Percentiles rank a stretch among this genome's conserved stretches.
These are phyloP conservation scores for Drosophila silvestris DNA, from an alignment of 2,888 invertebrate genomes.

Conservation along the genomic window DNA sequence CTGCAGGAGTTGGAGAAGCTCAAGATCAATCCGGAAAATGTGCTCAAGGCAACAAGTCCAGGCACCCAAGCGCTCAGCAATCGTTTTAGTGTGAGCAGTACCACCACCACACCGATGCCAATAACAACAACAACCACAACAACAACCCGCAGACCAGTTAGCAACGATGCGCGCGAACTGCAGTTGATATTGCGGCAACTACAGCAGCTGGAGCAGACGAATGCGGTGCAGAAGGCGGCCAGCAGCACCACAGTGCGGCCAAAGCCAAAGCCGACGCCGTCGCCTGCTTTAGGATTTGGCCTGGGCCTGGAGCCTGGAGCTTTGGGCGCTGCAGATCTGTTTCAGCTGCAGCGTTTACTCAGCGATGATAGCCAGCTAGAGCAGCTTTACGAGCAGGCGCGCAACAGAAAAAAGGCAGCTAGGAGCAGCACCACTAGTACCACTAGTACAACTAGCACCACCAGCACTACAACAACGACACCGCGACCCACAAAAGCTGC, in stretches of 20 bases:
- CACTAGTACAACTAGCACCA: slow-evolving; percentile 33
- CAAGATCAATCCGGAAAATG: slow-evolving; percentile 77
- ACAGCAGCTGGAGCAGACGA: slow-evolving; percentile 70
- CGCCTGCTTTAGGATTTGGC: slow-evolving; percentile 12
- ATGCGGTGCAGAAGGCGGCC: slow-evolving; percentile 40
- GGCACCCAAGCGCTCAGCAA: slow-evolving; percentile 57
- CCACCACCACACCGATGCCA: slow-evolving; percentile 35
- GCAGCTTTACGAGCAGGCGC: slow-evolving; percentile 81
- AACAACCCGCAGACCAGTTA: slow-evolving; percentile 25
- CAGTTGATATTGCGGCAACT: slow-evolving; percentile 72
- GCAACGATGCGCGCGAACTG: slow-evolving; percentile 65
- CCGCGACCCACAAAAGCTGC: slow-evolving; percentile 59
- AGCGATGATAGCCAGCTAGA: slow-evolving; percentile 85
- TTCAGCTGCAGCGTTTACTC: slow-evolving; percentile 85
- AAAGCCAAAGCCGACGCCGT: background rate
- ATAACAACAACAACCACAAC: slow-evolving; percentile 17
- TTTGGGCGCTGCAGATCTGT: slow-evolving; percentile 84
- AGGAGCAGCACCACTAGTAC: slow-evolving; percentile 32
- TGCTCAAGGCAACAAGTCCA: slow-evolving; percentile 57
- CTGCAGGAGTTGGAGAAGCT: slow-evolving; percentile 84
- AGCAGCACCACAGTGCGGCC: slow-evolving; percentile 25
- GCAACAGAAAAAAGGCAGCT: slow-evolving; percentile 58
- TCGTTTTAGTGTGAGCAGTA: slow-evolving; percentile 58
- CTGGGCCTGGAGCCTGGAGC: slow-evolving; percentile 11
- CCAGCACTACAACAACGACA: slow-evolving; percentile 48